Conservation (phyloP, 2,113 vertebrate genomes). For the Rhinoptilus africanus region DNA sequence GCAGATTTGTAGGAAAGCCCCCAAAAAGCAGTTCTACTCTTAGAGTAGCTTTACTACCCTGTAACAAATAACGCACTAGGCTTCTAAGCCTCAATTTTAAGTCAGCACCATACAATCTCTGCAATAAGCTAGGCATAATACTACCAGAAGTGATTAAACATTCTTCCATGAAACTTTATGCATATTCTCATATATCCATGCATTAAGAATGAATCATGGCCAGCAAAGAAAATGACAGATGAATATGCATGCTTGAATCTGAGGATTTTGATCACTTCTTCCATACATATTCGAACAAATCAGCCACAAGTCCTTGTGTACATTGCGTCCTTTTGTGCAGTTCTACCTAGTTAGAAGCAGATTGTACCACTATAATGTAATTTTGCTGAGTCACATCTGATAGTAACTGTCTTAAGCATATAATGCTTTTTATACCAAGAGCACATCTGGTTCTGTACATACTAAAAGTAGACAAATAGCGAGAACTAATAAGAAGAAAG, state of each 20-base stretch:
- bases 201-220: background rate
- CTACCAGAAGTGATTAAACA: background rate
- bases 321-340: background rate
- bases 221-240: background rate
- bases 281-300: background rate
- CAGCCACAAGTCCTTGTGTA: background rate
- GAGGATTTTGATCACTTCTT: background rate
- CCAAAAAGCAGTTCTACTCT: background rate
- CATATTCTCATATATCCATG: background rate
- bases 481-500: background rate
- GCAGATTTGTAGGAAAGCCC: background rate
- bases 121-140: background rate
- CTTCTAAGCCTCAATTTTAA: background rate
- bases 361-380: background rate
- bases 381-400: background rate
- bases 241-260: background rate
- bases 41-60: background rate
- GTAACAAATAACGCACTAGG: background rate
- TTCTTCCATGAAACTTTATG: background rate
- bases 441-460: background rate
- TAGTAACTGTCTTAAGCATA: background rate
- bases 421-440: background rate
- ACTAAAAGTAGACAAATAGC: background rate
- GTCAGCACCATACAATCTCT: background rate
- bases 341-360: background rate